A percentile compares a stretch with the other conserved stretches of the same genome.
These are phyloP conservation scores for Colinus virginianus DNA, from an alignment of 2,113 vertebrate species.

Conservation along the genomic window DNA sequence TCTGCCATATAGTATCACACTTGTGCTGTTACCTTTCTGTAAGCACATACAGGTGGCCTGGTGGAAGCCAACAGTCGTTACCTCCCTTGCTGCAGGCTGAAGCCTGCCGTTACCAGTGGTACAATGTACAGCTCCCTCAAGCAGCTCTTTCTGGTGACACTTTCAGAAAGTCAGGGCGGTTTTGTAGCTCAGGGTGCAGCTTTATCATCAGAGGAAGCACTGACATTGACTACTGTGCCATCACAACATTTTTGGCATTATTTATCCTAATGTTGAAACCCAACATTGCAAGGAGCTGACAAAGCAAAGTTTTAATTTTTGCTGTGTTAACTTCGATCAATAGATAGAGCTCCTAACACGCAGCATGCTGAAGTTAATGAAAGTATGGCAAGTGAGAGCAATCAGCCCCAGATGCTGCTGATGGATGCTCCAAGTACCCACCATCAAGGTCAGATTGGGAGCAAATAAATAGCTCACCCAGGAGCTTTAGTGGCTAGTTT, in stretches of 20 bases:
- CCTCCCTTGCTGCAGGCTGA: neutral
- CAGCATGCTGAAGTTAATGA: neutral
- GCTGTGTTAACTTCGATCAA: neutral
- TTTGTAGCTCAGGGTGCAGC: neutral
- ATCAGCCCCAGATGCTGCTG: neutral
- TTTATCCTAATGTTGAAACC: neutral
- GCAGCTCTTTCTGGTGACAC: rapidly evolving
- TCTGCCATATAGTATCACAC: neutral
- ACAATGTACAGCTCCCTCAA: neutral
- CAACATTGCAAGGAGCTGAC: neutral
- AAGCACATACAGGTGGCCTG: neutral
- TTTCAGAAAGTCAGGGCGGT: neutral
- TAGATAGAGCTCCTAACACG: neutral
- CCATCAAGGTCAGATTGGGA: neutral
- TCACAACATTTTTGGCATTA: neutral
- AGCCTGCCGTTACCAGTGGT: neutral
- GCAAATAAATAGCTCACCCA: neutral
- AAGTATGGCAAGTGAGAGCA: neutral
- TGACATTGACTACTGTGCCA: neutral
- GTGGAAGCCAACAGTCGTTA: neutral
- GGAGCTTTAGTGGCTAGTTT: rapidly evolving
- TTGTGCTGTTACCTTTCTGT: neutral
- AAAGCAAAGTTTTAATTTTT: neutral
- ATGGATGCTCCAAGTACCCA: neutral
- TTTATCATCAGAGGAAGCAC: neutral